Evolutionary conservation across 1,140 invertebrate species (phyloP), one percentile per base, ranked within the genome.

Genomic region (Drosophila busckii): DNA sequence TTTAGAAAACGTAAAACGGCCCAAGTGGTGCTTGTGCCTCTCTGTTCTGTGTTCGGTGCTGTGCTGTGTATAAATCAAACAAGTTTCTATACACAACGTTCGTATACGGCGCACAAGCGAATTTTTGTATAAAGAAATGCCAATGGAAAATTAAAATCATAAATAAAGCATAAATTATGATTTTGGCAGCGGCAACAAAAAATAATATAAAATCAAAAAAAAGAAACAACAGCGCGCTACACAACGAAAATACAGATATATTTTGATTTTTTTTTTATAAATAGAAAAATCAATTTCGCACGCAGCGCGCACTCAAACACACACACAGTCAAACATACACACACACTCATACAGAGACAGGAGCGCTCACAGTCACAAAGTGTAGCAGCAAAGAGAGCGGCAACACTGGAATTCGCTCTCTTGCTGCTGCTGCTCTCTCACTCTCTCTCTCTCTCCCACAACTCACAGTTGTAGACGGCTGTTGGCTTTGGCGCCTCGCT

Each of bases 261-360:
- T 82, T 80, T 82, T 82, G 75, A 69, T 82, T 75, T 82, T 82
- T 70, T 80, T 82, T 82, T 82, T 82, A 82, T 82, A 82, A 82
- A 82, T 82, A 82, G 75, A 82, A 82, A 82, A 82, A 82, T 82
- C 75, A 82, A 82, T 82, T 82, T 82, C 69, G 75, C 75, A 73
- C 70, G 69, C 70, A 69, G 70, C 66, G 35, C 59, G 55, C 54
- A 56, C 62, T 52, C 41, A 53, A 40, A 58, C 40, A 32, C 69
- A 63, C 67, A 65, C 38, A 44, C 59, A 49, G 42, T 38, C 42
- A 49, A 16, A 45, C 28, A 45, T 42, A 45, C 22, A 54, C 17
- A 32, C 46, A 25, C 41, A 62, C 26, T 10, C 45, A 44, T 37
- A 60, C 40, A 60, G 48, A 58, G 19, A 23, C 35, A 40, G 32